Percentiles rank a stretch among this genome's conserved stretches.
Evolutionary conservation across 2,797 vertebrate genomes (phyloP).

Genomic region (Megaceryle alcyon): DNA sequence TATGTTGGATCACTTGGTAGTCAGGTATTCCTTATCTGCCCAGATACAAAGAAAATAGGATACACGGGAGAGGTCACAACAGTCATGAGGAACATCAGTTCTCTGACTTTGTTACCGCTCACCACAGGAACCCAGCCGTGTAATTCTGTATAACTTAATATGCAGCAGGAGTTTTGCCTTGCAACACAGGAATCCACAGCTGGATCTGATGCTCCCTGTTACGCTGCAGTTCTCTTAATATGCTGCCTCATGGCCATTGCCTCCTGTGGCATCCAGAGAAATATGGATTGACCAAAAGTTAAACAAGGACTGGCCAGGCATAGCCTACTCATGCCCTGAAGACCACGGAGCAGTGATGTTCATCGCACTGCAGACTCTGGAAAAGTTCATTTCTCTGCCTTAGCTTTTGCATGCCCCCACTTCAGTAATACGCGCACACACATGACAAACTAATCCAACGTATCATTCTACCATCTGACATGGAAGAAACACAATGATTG

Average conservation of each 20-base stretch:
- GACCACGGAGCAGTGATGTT: fast-evolving
- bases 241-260: neutral
- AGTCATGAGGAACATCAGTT: neutral
- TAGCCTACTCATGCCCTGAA: neutral
- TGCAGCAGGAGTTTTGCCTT: neutral
- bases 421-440: neutral
- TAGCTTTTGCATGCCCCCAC: neutral
- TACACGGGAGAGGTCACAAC: neutral
- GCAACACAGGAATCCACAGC: neutral
- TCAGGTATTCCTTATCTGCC: neutral
- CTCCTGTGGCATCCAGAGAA: neutral
- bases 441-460: conserved; percentile 1
- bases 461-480: conserved; percentile 51
- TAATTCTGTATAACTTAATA: neutral
- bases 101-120: neutral
- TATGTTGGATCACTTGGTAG: neutral
- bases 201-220: neutral
- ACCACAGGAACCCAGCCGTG: neutral
- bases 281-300: fast-evolving
- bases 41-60: neutral
- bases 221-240: fast-evolving
- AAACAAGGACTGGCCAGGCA: fast-evolving
- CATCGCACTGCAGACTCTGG: neutral
- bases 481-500: conserved; percentile 20
- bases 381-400: neutral